A percentile compares a stretch with the other conserved stretches of the same genome.
Evolutionary conservation across 2,113 vertebrate genomes (phyloP).

Genomic region (Perca schrenkii): DNA sequence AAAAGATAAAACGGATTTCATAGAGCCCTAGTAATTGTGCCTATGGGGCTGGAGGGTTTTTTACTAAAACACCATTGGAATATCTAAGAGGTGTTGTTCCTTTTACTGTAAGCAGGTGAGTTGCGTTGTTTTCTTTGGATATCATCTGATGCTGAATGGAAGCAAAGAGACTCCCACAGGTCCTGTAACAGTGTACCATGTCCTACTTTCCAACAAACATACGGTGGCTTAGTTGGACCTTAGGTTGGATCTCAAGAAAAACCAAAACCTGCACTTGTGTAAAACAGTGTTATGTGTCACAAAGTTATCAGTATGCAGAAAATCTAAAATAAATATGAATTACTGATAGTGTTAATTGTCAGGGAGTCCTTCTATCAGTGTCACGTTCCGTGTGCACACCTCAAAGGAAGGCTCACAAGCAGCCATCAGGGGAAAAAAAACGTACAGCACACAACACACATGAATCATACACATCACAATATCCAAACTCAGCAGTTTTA

Average conservation of each 20-base stretch:
- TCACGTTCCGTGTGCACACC: conserved; percentile 58
- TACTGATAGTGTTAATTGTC: conserved; percentile 25
- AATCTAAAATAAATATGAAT: conserved; percentile 14
- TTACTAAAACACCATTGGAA: not conserved
- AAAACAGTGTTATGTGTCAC: not conserved
- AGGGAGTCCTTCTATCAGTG: conserved; percentile 55
- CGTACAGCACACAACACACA: conserved; percentile 79
- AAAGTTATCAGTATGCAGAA: conserved; percentile 18
- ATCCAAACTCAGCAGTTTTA: conserved; percentile 88
- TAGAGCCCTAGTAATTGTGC: not conserved
- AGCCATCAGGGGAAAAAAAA: conserved; percentile 78
- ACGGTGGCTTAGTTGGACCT: not conserved
- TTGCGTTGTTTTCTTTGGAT: conserved; percentile 6
- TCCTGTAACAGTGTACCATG: not conserved
- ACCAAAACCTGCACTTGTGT: not conserved
- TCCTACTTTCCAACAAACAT: not conserved
- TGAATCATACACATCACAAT: conserved; percentile 87
- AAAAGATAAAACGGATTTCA: too few species aligned
- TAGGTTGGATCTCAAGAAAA: not conserved
- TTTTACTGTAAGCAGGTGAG: not conserved
- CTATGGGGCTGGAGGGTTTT: not conserved
- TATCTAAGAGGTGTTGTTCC: not conserved
- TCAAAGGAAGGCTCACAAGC: conserved; percentile 67
- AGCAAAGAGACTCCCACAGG: conserved; percentile 10
- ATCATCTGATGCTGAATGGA: conserved; percentile 3